Evolutionary conservation across 92 coral and sea anemone species (phyloP).

Genomic region (Micromussa lordhowensis): DNA sequence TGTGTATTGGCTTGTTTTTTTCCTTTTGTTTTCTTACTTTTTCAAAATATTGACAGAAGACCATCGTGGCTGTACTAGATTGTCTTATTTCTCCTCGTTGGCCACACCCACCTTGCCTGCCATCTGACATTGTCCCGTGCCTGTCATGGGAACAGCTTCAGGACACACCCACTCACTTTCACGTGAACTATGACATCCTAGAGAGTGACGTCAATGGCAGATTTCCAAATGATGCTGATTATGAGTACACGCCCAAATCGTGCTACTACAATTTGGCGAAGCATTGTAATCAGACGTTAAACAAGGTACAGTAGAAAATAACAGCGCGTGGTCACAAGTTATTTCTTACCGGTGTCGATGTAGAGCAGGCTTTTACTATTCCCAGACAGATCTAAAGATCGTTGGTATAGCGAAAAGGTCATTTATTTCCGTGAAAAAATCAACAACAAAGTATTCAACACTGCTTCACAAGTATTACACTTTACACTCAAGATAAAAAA

Average conservation of each 20-base stretch:
- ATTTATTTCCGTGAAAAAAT: too few relatives aligned
- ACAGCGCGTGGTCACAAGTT: too few relatives aligned
- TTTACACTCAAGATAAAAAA: too few relatives aligned
- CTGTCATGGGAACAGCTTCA: constrained; percentile 63
- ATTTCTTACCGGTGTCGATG: too few relatives aligned
- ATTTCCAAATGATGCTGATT: constrained; percentile 55
- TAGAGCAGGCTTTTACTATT: too few relatives aligned
- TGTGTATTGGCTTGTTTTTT: too few relatives aligned
- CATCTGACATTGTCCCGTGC: constrained; percentile 55
- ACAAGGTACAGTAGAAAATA: constrained; percentile 41
- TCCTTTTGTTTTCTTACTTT: too few relatives aligned
- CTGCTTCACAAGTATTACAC: too few relatives aligned
- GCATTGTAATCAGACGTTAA: constrained; percentile 46
- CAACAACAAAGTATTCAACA: too few relatives aligned
- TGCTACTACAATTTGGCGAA: constrained; percentile 65
- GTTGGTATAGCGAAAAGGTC: too few relatives aligned
- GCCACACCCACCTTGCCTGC: constrained; percentile 71
- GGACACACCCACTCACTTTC: constrained; percentile 76
- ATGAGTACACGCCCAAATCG: constrained; percentile 58
- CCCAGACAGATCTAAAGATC: too few relatives aligned
- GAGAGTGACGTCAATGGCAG: constrained; percentile 66
- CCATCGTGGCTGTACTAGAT: constrained; percentile 66
- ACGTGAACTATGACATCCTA: constrained; percentile 56
- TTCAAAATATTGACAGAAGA: constrained; percentile 26
- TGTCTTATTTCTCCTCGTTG: constrained; percentile 69